Conservation (phyloP, 2,888 invertebrate genomes). For the Cinara cedri region DNA sequence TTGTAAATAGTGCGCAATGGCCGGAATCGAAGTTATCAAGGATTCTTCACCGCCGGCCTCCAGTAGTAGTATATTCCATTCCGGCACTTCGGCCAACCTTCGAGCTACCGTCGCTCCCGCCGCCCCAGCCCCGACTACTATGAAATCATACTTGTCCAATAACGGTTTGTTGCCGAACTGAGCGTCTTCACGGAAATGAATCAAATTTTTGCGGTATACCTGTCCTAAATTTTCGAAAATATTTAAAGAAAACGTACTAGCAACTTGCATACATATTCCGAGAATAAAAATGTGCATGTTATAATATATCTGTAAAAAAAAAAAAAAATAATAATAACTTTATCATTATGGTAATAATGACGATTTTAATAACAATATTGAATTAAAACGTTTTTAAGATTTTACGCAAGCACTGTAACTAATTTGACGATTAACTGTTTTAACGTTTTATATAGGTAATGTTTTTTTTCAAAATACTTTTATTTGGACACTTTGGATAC, state of each 20-base stretch:
- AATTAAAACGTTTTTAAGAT: too few species aligned
- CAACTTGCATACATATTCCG: not conserved
- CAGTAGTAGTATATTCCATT: constrained; percentile 70
- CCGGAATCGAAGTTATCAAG: constrained; percentile 68
- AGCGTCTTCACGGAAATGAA: constrained; percentile 54
- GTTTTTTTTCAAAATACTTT: too few species aligned
- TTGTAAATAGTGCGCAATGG: constrained; percentile 68
- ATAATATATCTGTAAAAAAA: not conserved
- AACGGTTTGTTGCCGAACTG: constrained; percentile 50
- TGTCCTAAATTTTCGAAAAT: constrained; percentile 10
- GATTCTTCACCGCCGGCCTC: constrained; percentile 70
- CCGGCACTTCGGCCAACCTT: constrained; percentile 70
- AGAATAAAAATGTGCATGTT: not conserved
- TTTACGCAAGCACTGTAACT: too few species aligned
- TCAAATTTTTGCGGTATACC: constrained; percentile 15
- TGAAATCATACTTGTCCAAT: constrained; percentile 57
- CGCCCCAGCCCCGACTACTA: constrained; percentile 61
- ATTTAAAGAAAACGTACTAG: not conserved
- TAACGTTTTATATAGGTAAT: too few species aligned
- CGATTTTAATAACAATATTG: too few species aligned
- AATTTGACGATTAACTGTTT: too few species aligned
- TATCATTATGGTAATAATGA: not conserved
- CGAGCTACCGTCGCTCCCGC: constrained; percentile 77
- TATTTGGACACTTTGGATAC: too few species aligned
- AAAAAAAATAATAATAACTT: not conserved